These are phyloP conservation scores for Rotaria sp. DNA, from an alignment of 2,888 invertebrate species.

Conservation along the genomic window DNA sequence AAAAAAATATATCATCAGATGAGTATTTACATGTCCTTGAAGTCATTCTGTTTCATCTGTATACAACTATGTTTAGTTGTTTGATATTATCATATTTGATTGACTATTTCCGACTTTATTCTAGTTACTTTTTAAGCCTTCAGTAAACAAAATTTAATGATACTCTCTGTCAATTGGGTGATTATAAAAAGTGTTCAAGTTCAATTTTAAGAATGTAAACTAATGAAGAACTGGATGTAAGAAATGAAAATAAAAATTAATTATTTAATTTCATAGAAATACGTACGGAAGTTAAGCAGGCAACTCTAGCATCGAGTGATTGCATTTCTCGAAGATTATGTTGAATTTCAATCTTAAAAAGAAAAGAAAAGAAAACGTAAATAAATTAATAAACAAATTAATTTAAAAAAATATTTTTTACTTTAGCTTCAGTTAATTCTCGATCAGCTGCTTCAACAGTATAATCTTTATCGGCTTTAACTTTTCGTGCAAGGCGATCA, in stretches of 20 bases:
- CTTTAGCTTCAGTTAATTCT: conserved; percentile 51
- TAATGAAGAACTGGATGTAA: no score
- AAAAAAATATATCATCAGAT: no score
- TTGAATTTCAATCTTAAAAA: conserved; percentile 46
- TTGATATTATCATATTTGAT: no score
- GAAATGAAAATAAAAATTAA: not conserved
- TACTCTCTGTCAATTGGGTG: no score
- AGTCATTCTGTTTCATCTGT: no score
- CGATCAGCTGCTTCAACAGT: conserved; percentile 49
- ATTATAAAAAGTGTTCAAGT: no score
- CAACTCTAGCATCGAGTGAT: conserved; percentile 48
- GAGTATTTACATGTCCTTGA: no score
- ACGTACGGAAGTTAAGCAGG: conserved; percentile 45
- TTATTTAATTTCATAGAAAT: not conserved
- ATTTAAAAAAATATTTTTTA: conserved; percentile 35
- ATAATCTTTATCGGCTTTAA: conserved; percentile 49
- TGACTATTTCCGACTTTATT: no score
- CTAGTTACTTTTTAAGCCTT: no score
- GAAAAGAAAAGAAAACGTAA: not conserved
- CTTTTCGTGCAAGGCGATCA: conserved; percentile 48
- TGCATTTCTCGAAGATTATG: conserved; percentile 51
- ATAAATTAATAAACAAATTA: not conserved
- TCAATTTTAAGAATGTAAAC: no score
- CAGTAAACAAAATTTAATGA: no score
- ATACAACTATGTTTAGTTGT: no score